Conservation (phyloP, 2,113 vertebrate genomes). For the Noturus placidus region DNA sequence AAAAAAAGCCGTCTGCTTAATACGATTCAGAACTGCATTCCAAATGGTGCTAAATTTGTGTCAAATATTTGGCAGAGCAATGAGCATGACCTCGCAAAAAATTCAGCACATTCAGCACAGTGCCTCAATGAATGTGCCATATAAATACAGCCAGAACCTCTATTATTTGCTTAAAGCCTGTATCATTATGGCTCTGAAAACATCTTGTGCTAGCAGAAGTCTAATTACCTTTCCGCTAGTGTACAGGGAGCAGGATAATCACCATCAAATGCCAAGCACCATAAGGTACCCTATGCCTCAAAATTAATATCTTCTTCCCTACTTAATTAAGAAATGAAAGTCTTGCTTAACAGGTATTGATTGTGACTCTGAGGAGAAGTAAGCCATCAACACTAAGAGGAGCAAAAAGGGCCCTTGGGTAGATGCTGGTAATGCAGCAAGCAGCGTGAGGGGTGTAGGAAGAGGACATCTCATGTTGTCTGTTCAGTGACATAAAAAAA, state of each 20-base stretch:
- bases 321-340: conserved; percentile 76
- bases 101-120: not conserved
- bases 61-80: conserved; percentile 29
- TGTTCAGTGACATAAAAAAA: not conserved
- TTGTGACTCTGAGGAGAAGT: conserved; percentile 67
- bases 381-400: conserved; percentile 64
- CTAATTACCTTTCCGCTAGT: conserved; percentile 75
- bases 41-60: conserved; percentile 2
- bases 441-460: conserved; percentile 16
- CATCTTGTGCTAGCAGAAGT: conserved; percentile 75
- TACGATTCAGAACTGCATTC: conserved; percentile 7
- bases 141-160: conserved; percentile 21
- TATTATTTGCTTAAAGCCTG: conserved; percentile 37
- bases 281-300: conserved; percentile 74
- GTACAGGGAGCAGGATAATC: conserved; percentile 72
- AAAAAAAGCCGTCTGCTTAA: conserved; percentile 19
- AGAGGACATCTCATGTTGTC: conserved; percentile 25
- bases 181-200: conserved; percentile 55
- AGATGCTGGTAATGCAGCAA: conserved; percentile 31
- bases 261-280: conserved; percentile 76
- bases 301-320: conserved; percentile 71
- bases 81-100: not conserved
- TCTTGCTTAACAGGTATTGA: conserved; percentile 76
- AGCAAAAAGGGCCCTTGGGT: conserved; percentile 58
- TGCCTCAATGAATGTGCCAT: not conserved